A percentile compares a stretch with the other conserved stretches of the same genome.
These are phyloP conservation scores for Macropodus opercularis DNA, from an alignment of 2,797 vertebrate genomes.

Conservation along the genomic window DNA sequence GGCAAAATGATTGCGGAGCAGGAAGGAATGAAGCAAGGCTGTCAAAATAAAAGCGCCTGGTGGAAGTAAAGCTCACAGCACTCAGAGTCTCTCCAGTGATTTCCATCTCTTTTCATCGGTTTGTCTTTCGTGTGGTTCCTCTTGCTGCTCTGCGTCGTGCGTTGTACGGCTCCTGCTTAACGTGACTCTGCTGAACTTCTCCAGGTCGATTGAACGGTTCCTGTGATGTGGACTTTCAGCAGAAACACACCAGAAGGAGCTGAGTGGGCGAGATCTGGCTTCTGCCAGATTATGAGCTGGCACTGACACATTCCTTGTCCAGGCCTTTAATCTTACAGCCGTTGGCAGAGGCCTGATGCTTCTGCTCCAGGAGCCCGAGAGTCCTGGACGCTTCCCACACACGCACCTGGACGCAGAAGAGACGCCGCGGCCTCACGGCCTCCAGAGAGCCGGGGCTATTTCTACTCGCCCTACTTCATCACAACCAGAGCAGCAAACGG, in stretches of 20 bases:
- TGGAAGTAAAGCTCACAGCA: no score
- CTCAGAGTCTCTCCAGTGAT: no score
- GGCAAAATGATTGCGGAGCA: no score
- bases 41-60: no score
- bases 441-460: conserved; percentile 68
- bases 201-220: conserved; percentile 22
- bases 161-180: conserved; percentile 31
- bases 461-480: conserved; percentile 76
- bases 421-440: conserved; percentile 51
- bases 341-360: conserved; percentile 80
- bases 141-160: no score
- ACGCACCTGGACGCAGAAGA: conserved; percentile 62
- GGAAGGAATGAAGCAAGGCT: no score
- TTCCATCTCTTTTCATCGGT: no score
- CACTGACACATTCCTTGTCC: conserved; percentile 82
- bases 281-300: conserved; percentile 83
- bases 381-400: conserved; percentile 76
- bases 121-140: no score
- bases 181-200: conserved; percentile 16
- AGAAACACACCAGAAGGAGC: conserved; percentile 55
- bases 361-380: conserved; percentile 78
- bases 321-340: conserved; percentile 83
- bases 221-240: conserved; percentile 36
- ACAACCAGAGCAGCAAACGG: no score
- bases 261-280: conserved; percentile 71